phyloP scores from a whole-genome alignment of 1,140 invertebrate species.

The Sipha flava region DNA sequence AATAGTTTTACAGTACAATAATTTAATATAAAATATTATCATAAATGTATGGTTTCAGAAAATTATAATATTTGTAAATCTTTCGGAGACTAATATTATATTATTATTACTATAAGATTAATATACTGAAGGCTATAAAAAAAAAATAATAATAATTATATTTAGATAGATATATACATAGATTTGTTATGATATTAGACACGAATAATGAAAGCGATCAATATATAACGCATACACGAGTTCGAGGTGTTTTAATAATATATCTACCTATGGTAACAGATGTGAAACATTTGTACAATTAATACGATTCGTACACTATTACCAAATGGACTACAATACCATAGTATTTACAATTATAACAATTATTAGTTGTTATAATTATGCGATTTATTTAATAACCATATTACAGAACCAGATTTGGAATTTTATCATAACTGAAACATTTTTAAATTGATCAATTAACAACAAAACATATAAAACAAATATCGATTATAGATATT shows the following conservation, averaged over 20 bases:
- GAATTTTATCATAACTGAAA: not conserved
- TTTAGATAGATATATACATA: too few relatives aligned
- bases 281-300: not conserved
- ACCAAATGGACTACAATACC: not conserved
- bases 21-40: too few relatives aligned
- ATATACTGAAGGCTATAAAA: not conserved
- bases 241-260: not conserved
- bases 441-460: not conserved
- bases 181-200: too few relatives aligned
- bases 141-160: not conserved
- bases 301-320: not conserved
- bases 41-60: too few relatives aligned
- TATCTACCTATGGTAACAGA: constrained; percentile 4
- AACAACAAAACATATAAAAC: too few relatives aligned
- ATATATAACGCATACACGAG: not conserved
- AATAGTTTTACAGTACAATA: too few relatives aligned
- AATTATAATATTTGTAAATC: too few relatives aligned
- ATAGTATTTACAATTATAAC: not conserved
- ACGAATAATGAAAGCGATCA: not conserved
- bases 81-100: too few relatives aligned
- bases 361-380: not conserved
- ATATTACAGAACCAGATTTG: not conserved
- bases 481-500: too few relatives aligned
- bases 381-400: not conserved
- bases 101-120: too few relatives aligned